These are phyloP conservation scores for Hetaerina titia DNA, from an alignment of 2,888 invertebrate genomes.

Conservation along the genomic window DNA sequence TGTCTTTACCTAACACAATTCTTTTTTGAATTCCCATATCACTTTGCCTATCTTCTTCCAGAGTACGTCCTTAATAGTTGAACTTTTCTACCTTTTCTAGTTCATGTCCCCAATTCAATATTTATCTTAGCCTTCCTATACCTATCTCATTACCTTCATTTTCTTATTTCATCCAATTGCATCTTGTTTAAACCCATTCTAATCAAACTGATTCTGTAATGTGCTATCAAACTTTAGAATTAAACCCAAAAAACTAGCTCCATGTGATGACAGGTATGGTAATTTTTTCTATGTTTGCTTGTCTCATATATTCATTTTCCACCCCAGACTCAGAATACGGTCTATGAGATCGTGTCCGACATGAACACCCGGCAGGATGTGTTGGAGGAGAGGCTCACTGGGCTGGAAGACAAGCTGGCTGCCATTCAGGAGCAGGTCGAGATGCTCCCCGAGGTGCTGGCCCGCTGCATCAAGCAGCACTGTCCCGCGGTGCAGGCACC, in stretches of 20 bases:
- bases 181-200: too few relatives aligned
- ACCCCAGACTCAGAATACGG: constrained; percentile 97
- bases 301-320: not conserved
- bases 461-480: constrained; percentile 83
- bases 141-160: too few relatives aligned
- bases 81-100: too few relatives aligned
- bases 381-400: constrained; percentile 94
- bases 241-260: too few relatives aligned
- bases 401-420: constrained; percentile 94
- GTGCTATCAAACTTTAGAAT: too few relatives aligned
- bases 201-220: too few relatives aligned
- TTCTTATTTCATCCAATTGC: too few relatives aligned
- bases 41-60: too few relatives aligned
- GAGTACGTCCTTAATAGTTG: too few relatives aligned
- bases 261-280: not conserved
- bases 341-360: constrained; percentile 98
- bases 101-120: too few relatives aligned
- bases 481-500: constrained; percentile 72
- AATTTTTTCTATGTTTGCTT: not conserved
- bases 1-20: too few relatives aligned
- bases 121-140: not conserved
- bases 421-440: constrained; percentile 93
- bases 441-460: constrained; percentile 89
- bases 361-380: constrained; percentile 96
- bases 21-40: too few relatives aligned